A percentile compares a stretch with the other conserved stretches of the same genome.
phyloP scores from a whole-genome alignment of 2,113 vertebrate genomes.

The Labeo catla region DNA sequence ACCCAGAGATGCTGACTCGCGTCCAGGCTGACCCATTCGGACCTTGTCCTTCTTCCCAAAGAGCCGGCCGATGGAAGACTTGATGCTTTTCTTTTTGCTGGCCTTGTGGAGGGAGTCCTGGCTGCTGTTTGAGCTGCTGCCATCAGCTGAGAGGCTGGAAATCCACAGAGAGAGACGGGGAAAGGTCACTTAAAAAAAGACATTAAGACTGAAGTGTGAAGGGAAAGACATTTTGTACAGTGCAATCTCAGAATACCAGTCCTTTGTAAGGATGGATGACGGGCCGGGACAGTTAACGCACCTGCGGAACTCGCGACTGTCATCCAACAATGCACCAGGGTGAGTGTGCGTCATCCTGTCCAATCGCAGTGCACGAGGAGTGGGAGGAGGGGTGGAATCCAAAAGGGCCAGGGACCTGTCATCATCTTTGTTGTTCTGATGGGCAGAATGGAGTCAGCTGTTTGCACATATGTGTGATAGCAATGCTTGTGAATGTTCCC shows the following conservation, averaged over 20 bases:
- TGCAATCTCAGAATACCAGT: not conserved
- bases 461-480: conserved; percentile 19
- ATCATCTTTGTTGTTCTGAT: conserved; percentile 86
- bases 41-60: conserved; percentile 95
- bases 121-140: conserved; percentile 81
- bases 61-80: conserved; percentile 90
- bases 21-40: conserved; percentile 82
- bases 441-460: not conserved
- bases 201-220: not conserved
- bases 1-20: conserved; percentile 87
- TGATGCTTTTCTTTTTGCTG: conserved; percentile 95
- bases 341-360: conserved; percentile 90
- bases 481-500: conserved; percentile 11
- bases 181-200: not conserved
- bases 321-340: conserved; percentile 83
- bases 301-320: conserved; percentile 86
- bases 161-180: not conserved
- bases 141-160: conserved; percentile 80
- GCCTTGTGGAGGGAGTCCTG: conserved; percentile 91
- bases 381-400: conserved; percentile 84
- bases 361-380: conserved; percentile 84
- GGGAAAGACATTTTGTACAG: not conserved
- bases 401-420: conserved; percentile 84
- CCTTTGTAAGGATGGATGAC: not conserved
- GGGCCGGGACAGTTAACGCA: conserved; percentile 53